Percentiles rank a stretch among this genome's conserved stretches.
These are phyloP conservation scores for Acrobasis repandana DNA, from an alignment of 2,888 invertebrate species.

Conservation along the genomic window DNA sequence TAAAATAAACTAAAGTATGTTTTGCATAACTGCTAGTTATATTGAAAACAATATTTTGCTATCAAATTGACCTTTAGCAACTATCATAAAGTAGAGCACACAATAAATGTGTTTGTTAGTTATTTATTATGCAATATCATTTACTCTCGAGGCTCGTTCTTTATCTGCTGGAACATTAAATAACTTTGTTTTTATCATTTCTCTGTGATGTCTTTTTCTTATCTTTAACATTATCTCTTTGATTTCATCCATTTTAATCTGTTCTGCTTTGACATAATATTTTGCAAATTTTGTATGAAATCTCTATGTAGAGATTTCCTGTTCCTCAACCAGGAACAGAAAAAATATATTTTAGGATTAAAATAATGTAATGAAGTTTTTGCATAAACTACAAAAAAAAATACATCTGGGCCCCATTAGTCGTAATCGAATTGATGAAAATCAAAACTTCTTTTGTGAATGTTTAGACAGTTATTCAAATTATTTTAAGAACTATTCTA, in stretches of 20 bases:
- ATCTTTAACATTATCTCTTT: constrained; percentile 21
- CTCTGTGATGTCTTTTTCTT: constrained; percentile 30
- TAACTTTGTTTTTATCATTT: constrained; percentile 16
- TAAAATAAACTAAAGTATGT: neutral
- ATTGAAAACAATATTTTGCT: neutral
- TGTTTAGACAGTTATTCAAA: no score
- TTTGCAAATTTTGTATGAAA: no score
- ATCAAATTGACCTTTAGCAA: neutral
- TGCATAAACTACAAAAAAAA: no score
- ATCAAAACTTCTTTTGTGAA: no score
- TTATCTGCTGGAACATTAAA: neutral
- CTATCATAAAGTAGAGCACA: neutral
- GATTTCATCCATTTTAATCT: neutral
- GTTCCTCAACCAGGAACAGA: no score
- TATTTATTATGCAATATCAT: neutral
- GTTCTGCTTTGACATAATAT: neutral
- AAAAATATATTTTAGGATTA: no score
- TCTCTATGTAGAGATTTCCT: no score
- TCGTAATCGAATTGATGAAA: no score
- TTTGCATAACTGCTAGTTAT: neutral
- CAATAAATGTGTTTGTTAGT: neutral
- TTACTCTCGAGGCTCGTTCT: constrained; percentile 8
- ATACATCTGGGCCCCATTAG: no score
- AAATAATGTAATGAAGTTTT: no score
- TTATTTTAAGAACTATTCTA: no score